Evolutionary conservation across 2,113 vertebrate species (phyloP).

Genomic region (Platanista minor): DNA sequence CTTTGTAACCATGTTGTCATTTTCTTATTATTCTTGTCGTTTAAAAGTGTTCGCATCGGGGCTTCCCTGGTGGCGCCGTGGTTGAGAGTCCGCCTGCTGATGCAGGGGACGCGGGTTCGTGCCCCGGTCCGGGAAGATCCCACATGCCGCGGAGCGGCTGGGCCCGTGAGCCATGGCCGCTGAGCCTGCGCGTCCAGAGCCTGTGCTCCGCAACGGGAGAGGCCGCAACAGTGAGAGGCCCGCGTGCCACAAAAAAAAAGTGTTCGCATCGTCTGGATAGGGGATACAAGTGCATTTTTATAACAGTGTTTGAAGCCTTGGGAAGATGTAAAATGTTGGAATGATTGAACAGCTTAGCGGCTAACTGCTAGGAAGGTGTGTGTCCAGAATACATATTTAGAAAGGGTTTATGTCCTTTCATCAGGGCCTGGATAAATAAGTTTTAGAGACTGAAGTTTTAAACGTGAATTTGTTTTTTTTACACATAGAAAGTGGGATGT

Average conservation of each 20-base stretch:
- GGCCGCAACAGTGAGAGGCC: too few species aligned
- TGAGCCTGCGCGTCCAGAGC: too few species aligned
- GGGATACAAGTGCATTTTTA: background rate
- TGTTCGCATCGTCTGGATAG: background rate
- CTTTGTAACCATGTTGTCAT: background rate
- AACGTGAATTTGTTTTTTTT: background rate
- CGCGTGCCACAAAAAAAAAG: background rate
- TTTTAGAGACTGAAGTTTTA: background rate
- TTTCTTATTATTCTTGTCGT: background rate
- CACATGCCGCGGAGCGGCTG: too few species aligned
- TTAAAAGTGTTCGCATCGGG: background rate
- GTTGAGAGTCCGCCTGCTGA: too few species aligned
- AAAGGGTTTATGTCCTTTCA: background rate
- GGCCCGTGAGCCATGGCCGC: too few species aligned
- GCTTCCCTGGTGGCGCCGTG: too few species aligned
- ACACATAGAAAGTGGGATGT: background rate
- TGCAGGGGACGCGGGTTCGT: too few species aligned
- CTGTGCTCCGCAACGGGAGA: too few species aligned
- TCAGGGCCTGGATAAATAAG: background rate
- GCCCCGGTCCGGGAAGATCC: too few species aligned
- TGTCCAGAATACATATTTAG: background rate
- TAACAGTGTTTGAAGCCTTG: background rate
- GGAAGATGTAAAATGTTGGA: background rate
- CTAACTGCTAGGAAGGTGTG: background rate
- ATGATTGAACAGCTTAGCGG: background rate